phyloP scores from a whole-genome alignment of 2,888 invertebrate genomes.

The Eupithecia inturbata region DNA sequence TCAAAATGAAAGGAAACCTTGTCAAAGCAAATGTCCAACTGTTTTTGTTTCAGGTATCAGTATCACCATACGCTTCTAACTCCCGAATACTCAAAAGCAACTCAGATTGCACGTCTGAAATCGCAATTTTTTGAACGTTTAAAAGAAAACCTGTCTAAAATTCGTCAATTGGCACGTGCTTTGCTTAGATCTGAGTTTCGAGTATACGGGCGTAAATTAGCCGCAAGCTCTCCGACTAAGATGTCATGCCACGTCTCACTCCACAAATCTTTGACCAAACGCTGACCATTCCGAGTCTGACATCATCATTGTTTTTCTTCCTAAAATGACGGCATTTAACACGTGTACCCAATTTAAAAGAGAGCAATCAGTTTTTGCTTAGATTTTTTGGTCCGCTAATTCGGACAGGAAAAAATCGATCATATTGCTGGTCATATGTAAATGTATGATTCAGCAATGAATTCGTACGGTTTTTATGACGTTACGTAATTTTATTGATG shows the following conservation, averaged over 20 bases:
- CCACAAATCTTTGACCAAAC: constrained; percentile 43
- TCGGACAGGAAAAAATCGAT: constrained; percentile 50
- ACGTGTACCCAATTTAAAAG: constrained; percentile 70
- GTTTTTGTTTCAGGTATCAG: too few species aligned
- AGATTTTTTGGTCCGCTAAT: constrained; percentile 52
- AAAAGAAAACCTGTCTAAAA: too few species aligned
- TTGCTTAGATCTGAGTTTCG: neutral
- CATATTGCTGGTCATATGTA: constrained; percentile 36
- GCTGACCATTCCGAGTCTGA: constrained; percentile 59
- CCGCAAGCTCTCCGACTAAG: neutral
- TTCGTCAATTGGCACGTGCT: too few species aligned
- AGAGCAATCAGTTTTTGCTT: constrained; percentile 60
- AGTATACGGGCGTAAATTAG: neutral
- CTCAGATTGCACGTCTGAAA: too few species aligned
- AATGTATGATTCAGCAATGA: constrained; percentile 50
- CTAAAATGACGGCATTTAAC: constrained; percentile 68
- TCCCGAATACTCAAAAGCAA: too few species aligned
- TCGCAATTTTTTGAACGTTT: too few species aligned
- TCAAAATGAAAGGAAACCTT: too few species aligned
- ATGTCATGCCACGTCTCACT: constrained; percentile 14
- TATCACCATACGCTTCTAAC: too few species aligned
- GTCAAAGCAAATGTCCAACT: too few species aligned
- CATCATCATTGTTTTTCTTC: constrained; percentile 70
- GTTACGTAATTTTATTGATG: constrained; percentile 33
- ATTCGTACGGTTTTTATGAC: constrained; percentile 35